A percentile compares a stretch with the other conserved stretches of the same genome.
Conservation (phyloP, 2,797 vertebrate species). For the Vespertilio murinus region DNA sequence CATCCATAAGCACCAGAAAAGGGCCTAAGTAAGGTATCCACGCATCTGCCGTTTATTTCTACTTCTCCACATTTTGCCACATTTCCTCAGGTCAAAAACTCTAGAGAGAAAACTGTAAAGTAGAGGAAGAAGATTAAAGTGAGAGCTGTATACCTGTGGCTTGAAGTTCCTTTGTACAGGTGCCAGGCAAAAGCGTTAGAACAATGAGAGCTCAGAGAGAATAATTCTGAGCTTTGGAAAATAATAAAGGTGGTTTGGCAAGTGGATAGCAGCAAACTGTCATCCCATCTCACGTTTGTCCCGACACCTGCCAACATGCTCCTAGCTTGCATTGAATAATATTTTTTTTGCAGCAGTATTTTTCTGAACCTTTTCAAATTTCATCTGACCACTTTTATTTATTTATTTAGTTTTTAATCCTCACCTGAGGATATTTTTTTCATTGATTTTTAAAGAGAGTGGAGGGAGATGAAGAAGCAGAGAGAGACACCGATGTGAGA, state of each 20-base stretch:
- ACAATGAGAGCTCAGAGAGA: not conserved
- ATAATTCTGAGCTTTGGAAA: not conserved
- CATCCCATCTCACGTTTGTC: accelerated
- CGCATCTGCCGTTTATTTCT: accelerated
- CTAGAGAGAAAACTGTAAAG: not conserved
- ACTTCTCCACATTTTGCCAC: not conserved
- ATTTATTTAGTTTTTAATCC: too few relatives aligned
- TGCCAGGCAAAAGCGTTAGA: not conserved
- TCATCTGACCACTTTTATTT: not conserved
- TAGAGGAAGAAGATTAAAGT: too few relatives aligned
- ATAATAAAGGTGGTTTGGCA: not conserved
- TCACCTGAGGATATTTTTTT: too few relatives aligned
- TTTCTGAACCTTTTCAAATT: not conserved
- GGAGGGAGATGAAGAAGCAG: too few relatives aligned
- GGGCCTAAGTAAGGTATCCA: accelerated
- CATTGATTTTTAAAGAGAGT: too few relatives aligned
- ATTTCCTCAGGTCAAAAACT: not conserved
- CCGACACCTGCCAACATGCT: not conserved
- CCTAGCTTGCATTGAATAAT: accelerated
- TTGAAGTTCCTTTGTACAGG: not conserved
- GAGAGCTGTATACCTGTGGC: not conserved
- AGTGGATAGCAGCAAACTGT: not conserved
- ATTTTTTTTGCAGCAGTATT: not conserved
- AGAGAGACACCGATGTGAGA: too few relatives aligned
- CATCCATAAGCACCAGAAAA: not conserved